phyloP scores from a whole-genome alignment of 23 tunicate species.

The Styela plicata region DNA sequence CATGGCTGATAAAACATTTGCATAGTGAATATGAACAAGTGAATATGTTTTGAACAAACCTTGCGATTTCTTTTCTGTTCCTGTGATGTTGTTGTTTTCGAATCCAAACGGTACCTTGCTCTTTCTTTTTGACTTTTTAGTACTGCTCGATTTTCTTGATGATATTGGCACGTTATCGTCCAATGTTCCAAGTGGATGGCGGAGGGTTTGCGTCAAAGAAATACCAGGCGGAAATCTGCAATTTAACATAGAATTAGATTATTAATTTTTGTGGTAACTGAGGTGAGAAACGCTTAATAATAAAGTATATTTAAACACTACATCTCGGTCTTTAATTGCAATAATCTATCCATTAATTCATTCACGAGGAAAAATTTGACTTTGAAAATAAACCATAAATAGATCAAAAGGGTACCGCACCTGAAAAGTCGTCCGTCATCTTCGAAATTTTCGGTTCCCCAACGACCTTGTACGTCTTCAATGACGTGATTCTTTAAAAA shows the following conservation, averaged over 20 bases:
- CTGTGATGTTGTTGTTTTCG: background rate
- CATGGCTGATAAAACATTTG: too few species aligned
- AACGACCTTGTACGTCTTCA: conserved; percentile 73
- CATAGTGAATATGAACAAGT: too few species aligned
- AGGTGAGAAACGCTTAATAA: background rate
- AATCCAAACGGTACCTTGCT: background rate
- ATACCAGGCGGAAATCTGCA: conserved; percentile 15
- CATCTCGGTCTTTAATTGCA: too few species aligned
- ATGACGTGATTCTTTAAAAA: conserved; percentile 75
- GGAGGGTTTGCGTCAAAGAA: background rate
- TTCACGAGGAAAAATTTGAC: too few species aligned
- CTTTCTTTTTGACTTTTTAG: background rate
- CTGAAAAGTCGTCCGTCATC: conserved; percentile 63
- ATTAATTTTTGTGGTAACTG: background rate
- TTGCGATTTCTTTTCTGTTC: background rate
- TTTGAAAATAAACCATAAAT: background rate
- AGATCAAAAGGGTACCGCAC: too few species aligned
- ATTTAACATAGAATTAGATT: background rate
- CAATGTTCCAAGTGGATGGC: conserved; percentile 14
- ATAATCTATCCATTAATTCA: too few species aligned
- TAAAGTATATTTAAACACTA: too few species aligned
- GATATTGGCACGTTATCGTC: conserved; percentile 11
- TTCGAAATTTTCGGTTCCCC: conserved; percentile 60
- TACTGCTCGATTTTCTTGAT: background rate
- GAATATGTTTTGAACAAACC: too few species aligned